These are phyloP conservation scores for Mythimna impura DNA, from an alignment of 2,888 invertebrate species.

Conservation along the genomic window DNA sequence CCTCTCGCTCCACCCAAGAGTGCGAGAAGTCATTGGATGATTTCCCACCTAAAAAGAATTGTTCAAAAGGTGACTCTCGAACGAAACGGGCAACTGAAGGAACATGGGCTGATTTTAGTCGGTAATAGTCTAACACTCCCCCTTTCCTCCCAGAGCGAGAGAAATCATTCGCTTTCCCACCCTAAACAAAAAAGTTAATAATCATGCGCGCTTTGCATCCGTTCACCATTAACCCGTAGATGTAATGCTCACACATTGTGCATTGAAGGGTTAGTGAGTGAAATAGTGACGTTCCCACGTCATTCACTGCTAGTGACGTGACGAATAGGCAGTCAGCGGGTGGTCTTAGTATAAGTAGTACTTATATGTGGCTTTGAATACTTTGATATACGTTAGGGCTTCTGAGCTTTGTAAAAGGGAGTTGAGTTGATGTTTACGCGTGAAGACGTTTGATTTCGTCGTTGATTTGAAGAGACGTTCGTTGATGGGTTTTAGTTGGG, in stretches of 20 bases:
- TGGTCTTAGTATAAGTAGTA: conserved; percentile 70
- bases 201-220: conserved; percentile 35
- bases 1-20: too few species aligned
- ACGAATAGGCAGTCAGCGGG: conserved; percentile 81
- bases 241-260: conserved; percentile 46
- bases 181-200: conserved; percentile 41
- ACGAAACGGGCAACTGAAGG: too few species aligned
- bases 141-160: neutral
- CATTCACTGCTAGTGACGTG: conserved; percentile 70
- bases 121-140: too few species aligned
- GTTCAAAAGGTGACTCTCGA: too few species aligned
- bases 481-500: conserved; percentile 3
- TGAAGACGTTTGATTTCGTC: conserved; percentile 33
- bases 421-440: conserved; percentile 20
- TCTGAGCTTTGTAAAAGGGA: conserved; percentile 19
- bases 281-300: conserved; percentile 70
- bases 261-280: conserved; percentile 49
- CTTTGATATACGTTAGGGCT: conserved; percentile 46
- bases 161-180: neutral
- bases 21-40: too few species aligned
- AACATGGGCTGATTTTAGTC: too few species aligned
- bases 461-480: conserved; percentile 20
- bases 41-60: too few species aligned
- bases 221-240: conserved; percentile 40
- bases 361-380: conserved; percentile 58